Base-by-base conservation (phyloP, 30 jellyfish, hydroid and myxozoan genomes). In the Hydractinia symbiolongicarpus region DNA sequence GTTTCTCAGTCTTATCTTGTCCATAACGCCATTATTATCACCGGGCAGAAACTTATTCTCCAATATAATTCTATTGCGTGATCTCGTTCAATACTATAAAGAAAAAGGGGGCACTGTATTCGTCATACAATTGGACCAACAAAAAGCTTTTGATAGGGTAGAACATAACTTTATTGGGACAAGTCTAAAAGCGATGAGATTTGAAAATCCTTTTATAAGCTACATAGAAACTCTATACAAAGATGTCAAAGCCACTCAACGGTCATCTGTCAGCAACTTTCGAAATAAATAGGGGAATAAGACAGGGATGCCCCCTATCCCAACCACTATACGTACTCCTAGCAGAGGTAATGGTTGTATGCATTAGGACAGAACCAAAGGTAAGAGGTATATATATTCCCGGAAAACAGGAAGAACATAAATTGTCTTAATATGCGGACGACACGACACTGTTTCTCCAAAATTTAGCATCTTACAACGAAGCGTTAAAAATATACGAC, bases 141-240 rank as follows among this genome's bases (percentile, higher is more conserved):
- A 19, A 83, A 83, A 83, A 52, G 81, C 81, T 53, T 83, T 83
- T 51, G 87, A 83, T 19, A 61, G 82, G 53, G 92, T 83, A n/a
- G 83, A 75, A 15, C 64, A 73, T 83, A 19, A 49, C 8, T 84
- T 76, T 53, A 69, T 84, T 5, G 14, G 17, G 50, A 52, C 66
- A n/a, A 17, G 0, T 5, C 6, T 50, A 20, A 16, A 30, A n/a
- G 21, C 20, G n/a, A 9, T 73, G 61, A 57, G 61, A 10, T 10
- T 73, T 10, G 64, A 55, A 11, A 44, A 15, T n/a, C 50, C 19
- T 4, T 73, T 73, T 44, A 19, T 49, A 73, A 73, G 20, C 4
- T 21, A 44, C 50, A 44, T 73, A 5, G 53, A 73, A 73, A 73
- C 82, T 4, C 5, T 49, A 5, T 73, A 44, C 40, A 73, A 73